A percentile compares a stretch with the other conserved stretches of the same genome.
phyloP scores from a whole-genome alignment of 2,888 invertebrate species.

The Lacanobia oleracea region DNA sequence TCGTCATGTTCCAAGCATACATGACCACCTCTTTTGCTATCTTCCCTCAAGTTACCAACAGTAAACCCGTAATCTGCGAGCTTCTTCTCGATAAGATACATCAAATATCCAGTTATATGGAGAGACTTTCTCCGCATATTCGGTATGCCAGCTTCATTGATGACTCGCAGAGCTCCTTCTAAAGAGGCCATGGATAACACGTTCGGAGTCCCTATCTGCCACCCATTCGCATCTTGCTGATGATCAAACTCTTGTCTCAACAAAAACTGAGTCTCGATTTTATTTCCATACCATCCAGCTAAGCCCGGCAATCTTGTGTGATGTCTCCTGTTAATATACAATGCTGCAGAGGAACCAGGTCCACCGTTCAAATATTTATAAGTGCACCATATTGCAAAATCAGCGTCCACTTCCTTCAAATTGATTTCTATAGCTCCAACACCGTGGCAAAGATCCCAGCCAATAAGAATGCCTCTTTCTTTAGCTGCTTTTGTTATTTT shows the following conservation, averaged over 20 bases:
- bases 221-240: conserved; percentile 80
- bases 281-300: conserved; percentile 84
- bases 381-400: conserved; percentile 86
- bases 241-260: conserved; percentile 83
- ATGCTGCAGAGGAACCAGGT: conserved; percentile 78
- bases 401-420: conserved; percentile 79
- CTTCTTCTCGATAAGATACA: conserved; percentile 80
- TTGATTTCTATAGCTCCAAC: conserved; percentile 81
- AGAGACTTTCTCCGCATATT: conserved; percentile 83
- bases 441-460: conserved; percentile 85
- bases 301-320: conserved; percentile 79
- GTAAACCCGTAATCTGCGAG: conserved; percentile 75
- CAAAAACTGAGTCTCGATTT: conserved; percentile 78
- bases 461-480: conserved; percentile 77
- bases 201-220: conserved; percentile 82
- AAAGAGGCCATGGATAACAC: conserved; percentile 81
- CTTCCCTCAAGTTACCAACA: conserved; percentile 79
- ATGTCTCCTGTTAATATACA: conserved; percentile 83
- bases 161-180: conserved; percentile 81
- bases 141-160: conserved; percentile 78
- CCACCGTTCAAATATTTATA: conserved; percentile 87
- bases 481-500: conserved; percentile 79
- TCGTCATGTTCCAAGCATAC: conserved; percentile 82
- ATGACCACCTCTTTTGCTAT: conserved; percentile 81
- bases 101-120: conserved; percentile 82